A percentile compares a stretch with the other conserved stretches of the same genome.
phyloP scores from a whole-genome alignment of 2,113 vertebrate species.

The Cyprinodon variegatus region DNA sequence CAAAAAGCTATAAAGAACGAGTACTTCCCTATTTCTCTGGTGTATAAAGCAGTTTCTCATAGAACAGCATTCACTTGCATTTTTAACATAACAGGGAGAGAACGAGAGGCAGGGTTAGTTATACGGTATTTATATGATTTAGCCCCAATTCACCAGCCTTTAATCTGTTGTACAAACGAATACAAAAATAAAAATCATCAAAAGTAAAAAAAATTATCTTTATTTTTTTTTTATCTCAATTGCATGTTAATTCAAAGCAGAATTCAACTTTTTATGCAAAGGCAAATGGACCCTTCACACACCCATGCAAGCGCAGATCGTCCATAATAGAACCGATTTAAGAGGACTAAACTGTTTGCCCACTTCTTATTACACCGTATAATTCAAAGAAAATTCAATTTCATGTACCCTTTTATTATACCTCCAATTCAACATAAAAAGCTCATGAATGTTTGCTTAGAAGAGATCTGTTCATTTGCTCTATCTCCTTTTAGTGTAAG shows the following conservation, averaged over 20 bases:
- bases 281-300: constrained; percentile 47
- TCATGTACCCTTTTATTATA: background rate
- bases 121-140: constrained; percentile 9
- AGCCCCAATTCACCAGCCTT: constrained; percentile 12
- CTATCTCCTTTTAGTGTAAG: constrained; percentile 52
- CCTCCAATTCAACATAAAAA: constrained; percentile 5
- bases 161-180: constrained; percentile 28
- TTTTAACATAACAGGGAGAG: background rate
- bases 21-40: background rate
- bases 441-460: constrained; percentile 5
- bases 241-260: constrained; percentile 50
- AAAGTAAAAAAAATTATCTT: constrained; percentile 15
- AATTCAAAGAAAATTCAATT: background rate
- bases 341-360: background rate
- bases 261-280: constrained; percentile 32
- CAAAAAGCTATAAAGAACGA: background rate
- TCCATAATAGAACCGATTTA: constrained; percentile 6
- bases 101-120: background rate
- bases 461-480: background rate
- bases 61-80: background rate
- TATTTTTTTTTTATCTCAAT: background rate
- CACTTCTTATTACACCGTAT: background rate
- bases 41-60: background rate
- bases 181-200: constrained; percentile 24
- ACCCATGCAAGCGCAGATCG: constrained; percentile 50